Evolutionary conservation across 2,888 invertebrate species (phyloP).

Genomic region (Microctonus brassicae): DNA sequence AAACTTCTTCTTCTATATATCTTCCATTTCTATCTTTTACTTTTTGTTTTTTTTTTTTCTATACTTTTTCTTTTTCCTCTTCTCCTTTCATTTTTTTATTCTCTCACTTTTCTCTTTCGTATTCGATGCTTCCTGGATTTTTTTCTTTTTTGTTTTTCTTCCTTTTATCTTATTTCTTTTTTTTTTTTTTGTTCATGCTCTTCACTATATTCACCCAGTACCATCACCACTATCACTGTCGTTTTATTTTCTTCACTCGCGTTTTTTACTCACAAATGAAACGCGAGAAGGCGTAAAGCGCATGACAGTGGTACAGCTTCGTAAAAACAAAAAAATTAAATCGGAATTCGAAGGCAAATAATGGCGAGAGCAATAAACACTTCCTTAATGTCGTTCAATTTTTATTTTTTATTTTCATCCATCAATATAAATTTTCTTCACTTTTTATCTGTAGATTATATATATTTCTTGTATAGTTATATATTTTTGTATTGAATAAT

Average conservation of each 20-base stretch:
- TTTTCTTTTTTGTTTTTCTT: not conserved
- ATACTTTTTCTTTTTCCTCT: conserved; percentile 26
- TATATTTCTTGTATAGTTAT: no score
- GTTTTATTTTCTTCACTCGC: conserved; percentile 3
- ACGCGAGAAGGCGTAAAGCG: conserved; percentile 12
- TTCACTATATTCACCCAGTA: not conserved
- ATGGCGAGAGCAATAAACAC: conserved; percentile 39
- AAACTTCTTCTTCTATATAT: conserved; percentile 45
- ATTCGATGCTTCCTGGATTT: conserved; percentile 8
- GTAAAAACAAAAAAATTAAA: conserved; percentile 15
- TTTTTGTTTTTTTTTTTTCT: conserved; percentile 24
- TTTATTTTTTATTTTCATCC: not conserved
- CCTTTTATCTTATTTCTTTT: conserved; percentile 7
- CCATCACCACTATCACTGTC: not conserved
- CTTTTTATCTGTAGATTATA: not conserved
- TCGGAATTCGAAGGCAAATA: conserved; percentile 39
- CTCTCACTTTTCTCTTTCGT: conserved; percentile 25
- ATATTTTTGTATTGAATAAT: no score
- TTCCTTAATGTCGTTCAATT: not conserved
- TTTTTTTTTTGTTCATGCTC: conserved; percentile 12
- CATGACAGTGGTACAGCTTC: not conserved
- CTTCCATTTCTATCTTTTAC: conserved; percentile 27
- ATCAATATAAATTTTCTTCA: not conserved
- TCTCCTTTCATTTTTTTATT: conserved; percentile 24
- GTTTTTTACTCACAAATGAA: conserved; percentile 26